These are phyloP conservation scores for Lycocorax pyrrhopterus DNA, from an alignment of 2,113 vertebrate species.

Conservation along the genomic window DNA sequence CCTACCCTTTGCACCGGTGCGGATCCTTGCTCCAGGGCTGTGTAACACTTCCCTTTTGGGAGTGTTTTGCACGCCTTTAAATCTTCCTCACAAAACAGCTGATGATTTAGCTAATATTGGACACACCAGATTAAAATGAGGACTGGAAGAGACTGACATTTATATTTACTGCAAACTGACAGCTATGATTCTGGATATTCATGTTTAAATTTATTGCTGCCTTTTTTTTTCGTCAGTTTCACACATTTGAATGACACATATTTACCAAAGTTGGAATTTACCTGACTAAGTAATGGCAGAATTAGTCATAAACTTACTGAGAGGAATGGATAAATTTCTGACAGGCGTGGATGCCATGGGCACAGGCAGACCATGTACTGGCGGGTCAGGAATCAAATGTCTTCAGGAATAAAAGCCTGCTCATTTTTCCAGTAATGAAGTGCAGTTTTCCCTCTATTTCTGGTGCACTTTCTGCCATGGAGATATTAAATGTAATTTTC, in stretches of 20 bases:
- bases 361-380: not conserved
- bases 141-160: not conserved
- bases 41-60: not conserved
- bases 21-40: not conserved
- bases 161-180: not conserved
- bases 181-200: not conserved
- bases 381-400: not conserved
- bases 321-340: not conserved
- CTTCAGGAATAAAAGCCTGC: not conserved
- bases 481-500: not conserved
- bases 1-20: not conserved
- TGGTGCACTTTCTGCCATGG: not conserved
- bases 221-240: not conserved
- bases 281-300: not conserved
- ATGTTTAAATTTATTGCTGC: not conserved
- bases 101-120: not conserved
- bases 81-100: not conserved
- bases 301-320: not conserved
- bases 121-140: not conserved
- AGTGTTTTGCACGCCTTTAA: not conserved
- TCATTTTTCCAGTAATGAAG: constrained; percentile 7
- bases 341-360: not conserved
- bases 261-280: not conserved
- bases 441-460: not conserved
- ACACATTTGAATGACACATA: not conserved